Base-by-base conservation (phyloP, 2,797 vertebrate genomes). In the Pteronotus mesoamericanus region DNA sequence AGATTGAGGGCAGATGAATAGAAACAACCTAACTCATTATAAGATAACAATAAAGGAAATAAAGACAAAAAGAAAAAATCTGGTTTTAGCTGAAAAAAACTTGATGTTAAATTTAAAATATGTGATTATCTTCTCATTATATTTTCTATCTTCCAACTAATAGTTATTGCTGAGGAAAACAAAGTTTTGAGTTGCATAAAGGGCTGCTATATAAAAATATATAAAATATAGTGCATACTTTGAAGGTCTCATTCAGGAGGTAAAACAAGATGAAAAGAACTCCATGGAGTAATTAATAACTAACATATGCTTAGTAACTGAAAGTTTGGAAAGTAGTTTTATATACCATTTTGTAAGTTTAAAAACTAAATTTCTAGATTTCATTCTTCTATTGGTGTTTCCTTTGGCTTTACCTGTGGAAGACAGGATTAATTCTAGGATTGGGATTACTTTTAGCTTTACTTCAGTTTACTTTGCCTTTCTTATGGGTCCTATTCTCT, bases 281-380 rank as follows among this genome's bases (percentile, higher is more conserved):
- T 82, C 29, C 18, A 72, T 5, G 16, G 53, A 80, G 34, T 53
- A 78, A 57, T 72, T 44, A 59, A 74, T 74, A 75, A 57, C 12
- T 34, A 90, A 82, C 9, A 64, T 69, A 88, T 89, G n/a, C 55
- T 78, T 64, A 61, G 26, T 29, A 87, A 15, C 74, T 24, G 34
- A 48, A 82, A n/a, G 8, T 75, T 90, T 68, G 79, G 44, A 55
- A 94, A 48, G 32, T 39, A 77, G 12, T 77, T 74, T 94, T 86
- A 90, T 3, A 37, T 29, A 53, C 71, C 18, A 79, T 21, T 77
- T 92, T 86, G 29, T 68, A 69, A 72, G 1, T 32, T 95, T 46
- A 96, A 89, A 77, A 88, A 68, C 59, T 46, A 57, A 26, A 78
- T 78, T 82, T 57, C 53, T 93, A 68, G 64, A 86, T 82, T 88